Conservation (phyloP, 2,113 vertebrate genomes). For the Phoxinus phoxinus region DNA sequence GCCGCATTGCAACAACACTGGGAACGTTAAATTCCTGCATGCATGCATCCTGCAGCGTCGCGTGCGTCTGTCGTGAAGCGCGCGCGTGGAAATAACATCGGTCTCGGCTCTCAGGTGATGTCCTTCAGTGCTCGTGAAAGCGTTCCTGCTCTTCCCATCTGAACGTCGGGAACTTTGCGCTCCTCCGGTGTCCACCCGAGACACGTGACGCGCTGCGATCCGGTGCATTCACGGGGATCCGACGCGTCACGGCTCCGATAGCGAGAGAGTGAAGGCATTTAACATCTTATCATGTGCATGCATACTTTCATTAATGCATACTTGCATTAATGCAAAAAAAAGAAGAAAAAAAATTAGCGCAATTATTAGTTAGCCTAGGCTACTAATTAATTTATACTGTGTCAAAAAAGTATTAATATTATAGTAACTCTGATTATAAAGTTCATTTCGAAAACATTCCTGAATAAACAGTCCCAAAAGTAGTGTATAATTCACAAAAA, state of each 20-base stretch:
- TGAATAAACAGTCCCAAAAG: too few species aligned
- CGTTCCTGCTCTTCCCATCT: conserved; percentile 3
- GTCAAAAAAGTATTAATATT: too few species aligned
- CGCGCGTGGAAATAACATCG: not conserved
- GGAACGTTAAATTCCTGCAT: conserved; percentile 37
- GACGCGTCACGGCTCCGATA: not conserved
- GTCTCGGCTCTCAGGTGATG: not conserved
- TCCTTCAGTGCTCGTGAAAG: not conserved
- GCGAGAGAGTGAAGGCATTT: not conserved
- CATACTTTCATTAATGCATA: not conserved
- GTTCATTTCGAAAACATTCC: too few species aligned
- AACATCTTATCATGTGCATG: not conserved
- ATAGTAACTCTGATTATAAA: too few species aligned
- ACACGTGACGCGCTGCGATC: conserved; percentile 44
- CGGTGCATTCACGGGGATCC: conserved; percentile 6
- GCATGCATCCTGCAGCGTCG: not conserved
- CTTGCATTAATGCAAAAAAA: not conserved
- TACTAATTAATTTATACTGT: too few species aligned
- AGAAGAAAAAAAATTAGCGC: too few species aligned
- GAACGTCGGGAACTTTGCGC: conserved; percentile 42
- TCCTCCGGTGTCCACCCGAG: conserved; percentile 56
- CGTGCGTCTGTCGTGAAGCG: conserved; percentile 6
- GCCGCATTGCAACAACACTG: conserved; percentile 55
- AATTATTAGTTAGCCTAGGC: too few species aligned
- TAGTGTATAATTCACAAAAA: not conserved